phyloP scores from a whole-genome alignment of 2,113 vertebrate species.

The Phaethon lepturus region DNA sequence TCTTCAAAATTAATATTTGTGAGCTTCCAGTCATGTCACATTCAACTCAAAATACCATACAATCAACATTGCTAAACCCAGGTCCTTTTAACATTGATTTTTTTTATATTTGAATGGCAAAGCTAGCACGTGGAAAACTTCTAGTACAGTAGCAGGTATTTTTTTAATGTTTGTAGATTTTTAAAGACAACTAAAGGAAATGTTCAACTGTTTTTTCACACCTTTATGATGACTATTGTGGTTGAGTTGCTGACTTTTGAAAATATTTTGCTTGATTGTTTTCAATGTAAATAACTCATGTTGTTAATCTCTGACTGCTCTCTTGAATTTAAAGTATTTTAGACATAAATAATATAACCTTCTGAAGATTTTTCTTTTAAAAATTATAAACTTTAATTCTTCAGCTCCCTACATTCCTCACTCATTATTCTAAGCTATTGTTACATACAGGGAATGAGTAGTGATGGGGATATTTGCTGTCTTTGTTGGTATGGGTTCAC shows the following conservation, averaged over 20 bases:
- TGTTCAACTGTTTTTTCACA: background rate
- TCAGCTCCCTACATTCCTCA: background rate
- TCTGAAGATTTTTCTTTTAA: background rate
- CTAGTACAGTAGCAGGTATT: rapidly evolving
- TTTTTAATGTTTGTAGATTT: background rate
- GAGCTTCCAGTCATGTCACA: background rate
- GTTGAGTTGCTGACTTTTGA: background rate
- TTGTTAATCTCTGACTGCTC: background rate
- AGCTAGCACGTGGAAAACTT: background rate
- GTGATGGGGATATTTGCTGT: background rate
- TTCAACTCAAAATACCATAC: background rate
- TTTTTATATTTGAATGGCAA: background rate
- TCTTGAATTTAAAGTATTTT: background rate
- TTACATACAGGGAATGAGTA: background rate
- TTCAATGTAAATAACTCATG: background rate
- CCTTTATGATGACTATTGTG: background rate
- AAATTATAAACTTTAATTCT: background rate
- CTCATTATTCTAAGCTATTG: background rate
- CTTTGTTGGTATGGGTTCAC: background rate
- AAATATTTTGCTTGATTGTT: background rate
- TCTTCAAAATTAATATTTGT: background rate
- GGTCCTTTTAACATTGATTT: background rate
- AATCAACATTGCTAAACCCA: background rate
- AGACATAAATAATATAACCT: background rate
- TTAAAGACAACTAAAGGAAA: background rate